Evolutionary conservation across 2,888 invertebrate species (phyloP).

Genomic region (Cyclophora albipunctata): DNA sequence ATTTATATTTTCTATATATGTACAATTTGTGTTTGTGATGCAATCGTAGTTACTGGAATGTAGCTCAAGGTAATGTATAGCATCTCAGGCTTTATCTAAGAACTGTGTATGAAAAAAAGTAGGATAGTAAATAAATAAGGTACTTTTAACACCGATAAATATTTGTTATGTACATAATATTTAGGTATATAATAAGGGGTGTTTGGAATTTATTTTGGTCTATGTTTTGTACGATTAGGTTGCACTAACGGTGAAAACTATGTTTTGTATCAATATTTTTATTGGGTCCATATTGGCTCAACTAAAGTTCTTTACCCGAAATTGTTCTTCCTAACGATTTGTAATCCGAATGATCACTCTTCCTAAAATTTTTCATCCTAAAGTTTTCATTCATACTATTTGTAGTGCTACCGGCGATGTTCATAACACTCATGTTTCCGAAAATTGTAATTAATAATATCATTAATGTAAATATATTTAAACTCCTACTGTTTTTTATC

Average conservation of each 20-base stretch:
- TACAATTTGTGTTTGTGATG: slow-evolving; percentile 17
- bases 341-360: too few relatives aligned
- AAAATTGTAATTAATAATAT: too few relatives aligned
- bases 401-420: too few relatives aligned
- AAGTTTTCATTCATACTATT: too few relatives aligned
- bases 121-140: slow-evolving; percentile 33
- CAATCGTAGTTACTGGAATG: slow-evolving; percentile 45
- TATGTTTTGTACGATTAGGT: slow-evolving; percentile 68
- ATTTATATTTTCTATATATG: slow-evolving; percentile 34
- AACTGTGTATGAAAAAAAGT: slow-evolving; percentile 36
- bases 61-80: slow-evolving; percentile 52
- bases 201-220: slow-evolving; percentile 68
- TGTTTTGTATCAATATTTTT: slow-evolving; percentile 24
- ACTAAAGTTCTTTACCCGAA: too few relatives aligned
- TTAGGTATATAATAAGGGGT: slow-evolving; percentile 33
- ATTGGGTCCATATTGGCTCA: too few relatives aligned
- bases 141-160: slow-evolving; percentile 53
- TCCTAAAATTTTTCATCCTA: too few relatives aligned
- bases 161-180: slow-evolving; percentile 43
- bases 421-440: too few relatives aligned
- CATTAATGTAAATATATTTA: too few relatives aligned
- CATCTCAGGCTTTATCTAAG: slow-evolving; percentile 61
- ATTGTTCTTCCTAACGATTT: too few relatives aligned
- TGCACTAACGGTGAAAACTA: slow-evolving; percentile 55
- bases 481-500: too few relatives aligned